These are phyloP conservation scores for Nixonia krombeini DNA, from an alignment of 1,140 invertebrate species.

Conservation along the genomic window DNA sequence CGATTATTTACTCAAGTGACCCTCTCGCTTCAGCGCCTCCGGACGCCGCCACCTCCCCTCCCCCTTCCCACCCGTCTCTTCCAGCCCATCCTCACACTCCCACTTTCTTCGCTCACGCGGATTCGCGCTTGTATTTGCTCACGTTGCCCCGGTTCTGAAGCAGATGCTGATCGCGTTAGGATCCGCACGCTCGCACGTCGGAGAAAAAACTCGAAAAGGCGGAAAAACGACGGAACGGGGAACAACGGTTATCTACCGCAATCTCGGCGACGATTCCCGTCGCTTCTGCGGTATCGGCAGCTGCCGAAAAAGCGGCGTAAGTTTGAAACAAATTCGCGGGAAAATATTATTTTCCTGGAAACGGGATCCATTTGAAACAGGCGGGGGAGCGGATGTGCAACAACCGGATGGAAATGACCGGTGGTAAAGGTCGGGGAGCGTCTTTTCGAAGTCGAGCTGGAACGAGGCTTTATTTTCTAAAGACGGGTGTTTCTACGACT, in stretches of 20 bases:
- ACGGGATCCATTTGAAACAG: constrained; percentile 3
- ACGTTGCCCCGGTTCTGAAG: constrained; percentile 13
- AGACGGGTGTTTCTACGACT: constrained; percentile 20
- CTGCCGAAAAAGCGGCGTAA: constrained; percentile 43
- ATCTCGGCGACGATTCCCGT: constrained; percentile 33
- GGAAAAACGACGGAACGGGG: constrained; percentile 13
- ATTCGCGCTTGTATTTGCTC: constrained; percentile 31
- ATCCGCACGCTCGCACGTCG: constrained; percentile 10
- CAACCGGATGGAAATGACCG: too few species aligned
- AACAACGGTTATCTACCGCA: constrained; percentile 38
- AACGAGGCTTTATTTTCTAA: constrained; percentile 43
- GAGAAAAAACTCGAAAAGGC: constrained; percentile 12
- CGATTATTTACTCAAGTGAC: constrained; percentile 51
- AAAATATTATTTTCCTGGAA: too few species aligned
- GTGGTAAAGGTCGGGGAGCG: constrained; percentile 30
- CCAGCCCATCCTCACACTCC: background rate
- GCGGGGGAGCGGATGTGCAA: constrained; percentile 16
- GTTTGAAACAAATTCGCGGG: too few species aligned
- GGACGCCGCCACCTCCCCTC: constrained; percentile 18
- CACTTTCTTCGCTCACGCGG: constrained; percentile 14
- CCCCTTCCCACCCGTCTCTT: background rate
- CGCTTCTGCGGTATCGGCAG: constrained; percentile 30
- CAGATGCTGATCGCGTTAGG: constrained; percentile 32
- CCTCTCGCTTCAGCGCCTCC: constrained; percentile 34
- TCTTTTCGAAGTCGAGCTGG: constrained; percentile 20